Evolutionary conservation across 2,888 invertebrate genomes (phyloP).

Genomic region (Apodemia duryi): DNA sequence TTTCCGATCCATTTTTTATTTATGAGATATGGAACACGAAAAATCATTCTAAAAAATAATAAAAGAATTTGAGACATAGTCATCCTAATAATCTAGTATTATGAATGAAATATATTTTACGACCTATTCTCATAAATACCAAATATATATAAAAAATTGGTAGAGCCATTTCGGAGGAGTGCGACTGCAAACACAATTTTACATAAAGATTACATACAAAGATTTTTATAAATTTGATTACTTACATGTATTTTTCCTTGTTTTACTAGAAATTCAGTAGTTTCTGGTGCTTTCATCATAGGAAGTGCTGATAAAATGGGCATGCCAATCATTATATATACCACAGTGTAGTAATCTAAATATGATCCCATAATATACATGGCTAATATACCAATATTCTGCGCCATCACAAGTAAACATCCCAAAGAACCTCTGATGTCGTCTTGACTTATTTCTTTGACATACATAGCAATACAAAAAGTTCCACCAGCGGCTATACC

Average conservation of each 20-base stretch:
- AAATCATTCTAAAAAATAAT: too few species aligned
- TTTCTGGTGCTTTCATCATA: constrained; percentile 18
- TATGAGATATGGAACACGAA: too few species aligned
- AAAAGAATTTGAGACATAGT: too few species aligned
- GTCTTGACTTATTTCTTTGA: constrained; percentile 58
- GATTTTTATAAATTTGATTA: background rate
- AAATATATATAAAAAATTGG: too few species aligned
- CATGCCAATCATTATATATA: background rate
- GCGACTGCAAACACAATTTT: too few species aligned
- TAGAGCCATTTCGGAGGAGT: too few species aligned
- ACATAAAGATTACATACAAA: too few species aligned
- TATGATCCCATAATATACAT: constrained; percentile 24
- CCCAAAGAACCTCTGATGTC: constrained; percentile 51
- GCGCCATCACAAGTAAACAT: constrained; percentile 33
- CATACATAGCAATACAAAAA: constrained; percentile 51
- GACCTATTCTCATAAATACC: too few species aligned
- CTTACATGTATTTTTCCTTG: constrained; percentile 20
- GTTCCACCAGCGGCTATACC: constrained; percentile 54
- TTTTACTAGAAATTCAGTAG: constrained; percentile 18
- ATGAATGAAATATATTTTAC: too few species aligned
- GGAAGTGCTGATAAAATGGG: constrained; percentile 10
- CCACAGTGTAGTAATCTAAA: constrained; percentile 19
- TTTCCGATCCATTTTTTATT: too few species aligned
- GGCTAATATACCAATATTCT: constrained; percentile 21
- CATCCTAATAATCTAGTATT: too few species aligned